Conservation (phyloP, 2,113 vertebrate genomes). For the Hepsetus odoe region DNA sequence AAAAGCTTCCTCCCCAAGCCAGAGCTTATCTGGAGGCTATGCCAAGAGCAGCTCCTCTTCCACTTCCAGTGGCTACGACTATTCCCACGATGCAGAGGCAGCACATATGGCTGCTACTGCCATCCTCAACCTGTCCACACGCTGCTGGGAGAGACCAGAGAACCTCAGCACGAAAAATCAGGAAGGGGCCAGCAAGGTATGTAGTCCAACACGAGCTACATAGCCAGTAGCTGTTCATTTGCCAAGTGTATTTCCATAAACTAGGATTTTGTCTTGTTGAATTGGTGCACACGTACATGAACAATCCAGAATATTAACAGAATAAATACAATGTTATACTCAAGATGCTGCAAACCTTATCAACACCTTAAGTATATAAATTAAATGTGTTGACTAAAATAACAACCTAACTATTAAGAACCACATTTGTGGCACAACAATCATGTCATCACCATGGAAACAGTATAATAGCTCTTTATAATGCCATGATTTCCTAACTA, state of each 20-base stretch:
- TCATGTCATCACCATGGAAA: too few relatives aligned
- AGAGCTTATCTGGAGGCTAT: constrained; percentile 82
- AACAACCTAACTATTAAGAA: background rate
- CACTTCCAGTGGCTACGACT: constrained; percentile 88
- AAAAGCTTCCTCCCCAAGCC: constrained; percentile 85
- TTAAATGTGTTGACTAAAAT: too few relatives aligned
- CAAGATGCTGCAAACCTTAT: too few relatives aligned
- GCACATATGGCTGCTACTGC: constrained; percentile 98
- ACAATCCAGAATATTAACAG: too few relatives aligned
- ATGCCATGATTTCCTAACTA: too few relatives aligned
- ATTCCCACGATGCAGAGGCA: constrained; percentile 93
- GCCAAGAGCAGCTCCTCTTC: constrained; percentile 82
- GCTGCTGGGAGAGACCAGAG: constrained; percentile 98
- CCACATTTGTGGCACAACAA: background rate
- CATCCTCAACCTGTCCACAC: constrained; percentile 97
- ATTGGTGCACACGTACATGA: background rate
- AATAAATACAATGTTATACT: too few relatives aligned
- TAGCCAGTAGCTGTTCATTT: too few relatives aligned
- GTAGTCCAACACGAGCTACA: background rate
- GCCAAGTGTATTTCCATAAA: background rate
- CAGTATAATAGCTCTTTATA: too few relatives aligned
- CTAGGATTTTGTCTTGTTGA: background rate
- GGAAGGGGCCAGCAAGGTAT: constrained; percentile 84
- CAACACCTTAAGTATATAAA: background rate
- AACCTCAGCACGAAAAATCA: constrained; percentile 89